Base-by-base conservation (phyloP, 2,888 invertebrate genomes). In the Pachliopta kotzebuea region DNA sequence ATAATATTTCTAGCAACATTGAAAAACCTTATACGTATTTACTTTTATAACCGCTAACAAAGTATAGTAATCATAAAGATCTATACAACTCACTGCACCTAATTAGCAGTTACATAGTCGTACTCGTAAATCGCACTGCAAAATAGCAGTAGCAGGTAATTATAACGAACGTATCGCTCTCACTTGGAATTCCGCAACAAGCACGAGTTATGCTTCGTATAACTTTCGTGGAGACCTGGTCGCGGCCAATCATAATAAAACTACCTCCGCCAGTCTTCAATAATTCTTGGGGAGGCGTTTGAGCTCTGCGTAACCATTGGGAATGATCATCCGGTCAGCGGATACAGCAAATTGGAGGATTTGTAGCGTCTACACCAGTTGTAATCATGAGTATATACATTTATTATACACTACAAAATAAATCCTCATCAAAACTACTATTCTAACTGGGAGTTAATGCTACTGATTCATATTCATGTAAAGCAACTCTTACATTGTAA, bases 351-450 rank as follows among this genome's bases (percentile, higher is more conserved):
- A 50, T 60, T 60, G 54, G 65, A 61, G 45, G 66, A 70, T 71
- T 73, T 71, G 67, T 1, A 71, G 64, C 67, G 67, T 24, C 56
- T 56, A 62, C 71, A 67, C 69, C 17, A 26, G 54, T 66, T 64
- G 69, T 69, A 72, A 75, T 71, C 72, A 75, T 81, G 76, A 81
- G 80, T 70, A 76, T 77, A 78, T 81, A 81, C 76, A 78, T 73
- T 82, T 81, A 80, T 76, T 76, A 78, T 77, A n/a, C 79, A 80
- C 80, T 74, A 78, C 69, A 57, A n/a, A 26, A 23, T 68, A 65
- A 60, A 60, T 59, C 61, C 73, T 78, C 78, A 79, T 57, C 67
- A 61, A 68, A 74, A 52, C 55, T 63, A 72, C 76, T 76, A 70
- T 74, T 69, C 4, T 29, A 11, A 37, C 14, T 11, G 37, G 14